A percentile compares a stretch with the other conserved stretches of the same genome.
Conservation (phyloP, 2,888 invertebrate species). For the Nomada fucata region DNA sequence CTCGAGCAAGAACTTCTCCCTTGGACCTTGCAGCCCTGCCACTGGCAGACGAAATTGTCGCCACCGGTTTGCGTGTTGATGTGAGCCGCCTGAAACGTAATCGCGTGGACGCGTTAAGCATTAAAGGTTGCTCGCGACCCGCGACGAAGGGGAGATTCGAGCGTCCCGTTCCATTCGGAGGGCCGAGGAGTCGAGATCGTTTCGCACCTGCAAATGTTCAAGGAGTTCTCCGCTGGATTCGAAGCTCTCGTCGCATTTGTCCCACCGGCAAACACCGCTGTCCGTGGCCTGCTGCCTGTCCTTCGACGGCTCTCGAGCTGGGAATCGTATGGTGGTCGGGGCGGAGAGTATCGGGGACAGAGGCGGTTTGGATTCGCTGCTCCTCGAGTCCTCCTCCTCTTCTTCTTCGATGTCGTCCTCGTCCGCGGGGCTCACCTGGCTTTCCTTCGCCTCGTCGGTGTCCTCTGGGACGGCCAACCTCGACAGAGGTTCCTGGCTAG, state of each 20-base stretch:
- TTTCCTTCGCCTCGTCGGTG: constrained; percentile 49
- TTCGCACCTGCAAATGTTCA: constrained; percentile 94
- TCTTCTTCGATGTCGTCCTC: constrained; percentile 79
- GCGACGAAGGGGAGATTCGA: background rate
- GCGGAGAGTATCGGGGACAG: constrained; percentile 91
- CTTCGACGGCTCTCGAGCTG: constrained; percentile 84
- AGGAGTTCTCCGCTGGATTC: constrained; percentile 92
- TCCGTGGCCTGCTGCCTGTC: constrained; percentile 83
- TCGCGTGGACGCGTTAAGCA: too few species aligned
- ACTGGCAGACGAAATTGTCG: constrained; percentile 95
- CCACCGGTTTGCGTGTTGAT: constrained; percentile 93
- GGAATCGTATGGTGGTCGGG: constrained; percentile 93
- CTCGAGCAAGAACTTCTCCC: constrained; percentile 96
- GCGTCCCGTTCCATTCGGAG: too few species aligned
- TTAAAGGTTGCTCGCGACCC: background rate
- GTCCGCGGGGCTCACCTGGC: constrained; percentile 48
- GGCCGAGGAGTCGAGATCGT: too few species aligned
- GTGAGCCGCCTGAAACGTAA: constrained; percentile 88
- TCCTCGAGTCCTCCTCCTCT: constrained; percentile 80
- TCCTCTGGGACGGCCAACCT: constrained; percentile 59
- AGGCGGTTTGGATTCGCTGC: constrained; percentile 77
- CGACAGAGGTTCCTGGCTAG: constrained; percentile 58
- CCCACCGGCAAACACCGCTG: constrained; percentile 90
- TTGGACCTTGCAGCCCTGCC: constrained; percentile 97
- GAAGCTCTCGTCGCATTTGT: constrained; percentile 91